These are phyloP conservation scores for Caranx ignobilis DNA, from an alignment of 2,113 vertebrate species.

Conservation along the genomic window DNA sequence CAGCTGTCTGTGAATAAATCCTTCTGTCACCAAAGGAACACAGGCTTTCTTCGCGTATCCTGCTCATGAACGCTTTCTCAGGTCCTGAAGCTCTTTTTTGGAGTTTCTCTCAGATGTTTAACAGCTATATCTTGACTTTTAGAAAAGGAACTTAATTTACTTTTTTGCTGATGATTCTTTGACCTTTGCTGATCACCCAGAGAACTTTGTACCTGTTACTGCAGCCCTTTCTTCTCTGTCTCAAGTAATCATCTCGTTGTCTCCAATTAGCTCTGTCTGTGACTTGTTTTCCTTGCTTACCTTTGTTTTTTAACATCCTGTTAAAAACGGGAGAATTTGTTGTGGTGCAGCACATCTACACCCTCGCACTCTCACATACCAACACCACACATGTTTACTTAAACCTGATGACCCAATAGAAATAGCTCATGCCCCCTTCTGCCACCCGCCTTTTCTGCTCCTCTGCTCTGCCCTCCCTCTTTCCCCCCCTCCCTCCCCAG, in stretches of 20 bases:
- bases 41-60: constrained; percentile 53
- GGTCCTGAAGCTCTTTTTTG: constrained; percentile 21
- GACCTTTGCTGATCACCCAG: constrained; percentile 11
- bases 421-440: constrained; percentile 68
- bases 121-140: constrained; percentile 11
- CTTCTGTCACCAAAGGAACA: constrained; percentile 75
- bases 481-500: constrained; percentile 36
- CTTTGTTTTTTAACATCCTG: constrained; percentile 23
- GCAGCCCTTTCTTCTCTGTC: not conserved
- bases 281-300: not conserved
- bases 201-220: constrained; percentile 33
- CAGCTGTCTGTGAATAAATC: constrained; percentile 82
- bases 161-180: constrained; percentile 4
- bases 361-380: constrained; percentile 8
- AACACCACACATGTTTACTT: constrained; percentile 56
- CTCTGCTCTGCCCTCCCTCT: constrained; percentile 54
- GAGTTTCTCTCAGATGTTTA: not conserved
- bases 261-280: not conserved
- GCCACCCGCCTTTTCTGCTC: constrained; percentile 69
- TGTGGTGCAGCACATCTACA: constrained; percentile 26
- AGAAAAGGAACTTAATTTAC: not conserved
- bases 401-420: constrained; percentile 75
- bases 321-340: constrained; percentile 32
- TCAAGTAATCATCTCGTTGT: not conserved
- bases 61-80: constrained; percentile 43